Base-by-base conservation (phyloP, 2,113 vertebrate genomes). In the Pseudopipra pipra region DNA sequence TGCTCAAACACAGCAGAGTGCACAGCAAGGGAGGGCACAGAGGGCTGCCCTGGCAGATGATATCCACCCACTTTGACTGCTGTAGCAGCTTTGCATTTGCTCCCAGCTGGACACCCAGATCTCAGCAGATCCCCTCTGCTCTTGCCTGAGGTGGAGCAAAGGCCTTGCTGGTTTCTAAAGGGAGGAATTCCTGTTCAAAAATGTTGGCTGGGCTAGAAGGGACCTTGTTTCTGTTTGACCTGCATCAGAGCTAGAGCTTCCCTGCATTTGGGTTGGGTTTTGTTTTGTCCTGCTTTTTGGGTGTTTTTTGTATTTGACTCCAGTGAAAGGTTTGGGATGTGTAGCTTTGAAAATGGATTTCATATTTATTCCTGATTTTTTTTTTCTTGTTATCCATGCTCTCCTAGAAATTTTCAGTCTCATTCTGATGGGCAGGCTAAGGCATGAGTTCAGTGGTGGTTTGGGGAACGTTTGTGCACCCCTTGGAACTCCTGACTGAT, bases 1-100 rank as follows among this genome's bases (percentile, higher is more conserved):
- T 90, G 93, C 95, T 95, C 96, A 94, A 95, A 95, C 92, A 76
- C 46, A 15, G 27, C 88, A 91, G 86, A 79, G 76, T 2, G 70
- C 84, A 47, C 92, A 76, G 77, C 30, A 70, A 72, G 46, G 35
- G 59, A 8, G 58, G 28, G 14, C 80, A 82, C 49, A 68, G 55
- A 47, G 35, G 52, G 10, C 71, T 91, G 89, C 19, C 0, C 77
- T 67, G 80, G 61, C 68, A 84, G 79, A 72, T 78, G 27, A 24
- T 70, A 80, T 91, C 92, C 87, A 65, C 21, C 17, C 5, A 2
- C 35, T 49, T 17, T 24, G 87, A 43, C 66, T 84, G 39, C 52
- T 90, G 12, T 14, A 58, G 82, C 44, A 82, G 21, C 19, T 75
- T 71, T 58, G 28, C 9, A 2, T 92, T 66, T 77, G 67, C 52